These are phyloP conservation scores for Stenoptilia bipunctidactyla DNA, from an alignment of 2,888 invertebrate species.

Conservation along the genomic window DNA sequence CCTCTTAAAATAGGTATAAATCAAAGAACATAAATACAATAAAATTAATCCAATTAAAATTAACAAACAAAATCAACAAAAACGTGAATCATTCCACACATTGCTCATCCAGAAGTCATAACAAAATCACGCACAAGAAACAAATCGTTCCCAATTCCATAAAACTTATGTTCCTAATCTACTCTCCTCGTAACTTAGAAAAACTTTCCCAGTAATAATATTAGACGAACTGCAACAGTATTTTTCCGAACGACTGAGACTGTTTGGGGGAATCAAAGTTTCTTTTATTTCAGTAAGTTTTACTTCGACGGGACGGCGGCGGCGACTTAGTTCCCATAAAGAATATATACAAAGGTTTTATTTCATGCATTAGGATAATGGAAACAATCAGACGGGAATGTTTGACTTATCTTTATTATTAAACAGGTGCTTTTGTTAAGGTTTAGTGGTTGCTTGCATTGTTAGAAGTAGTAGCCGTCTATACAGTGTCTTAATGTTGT, in stretches of 20 bases:
- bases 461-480: too few relatives aligned
- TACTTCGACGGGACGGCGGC: slow-evolving; percentile 24
- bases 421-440: too few relatives aligned
- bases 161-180: slow-evolving; percentile 4
- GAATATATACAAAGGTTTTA: slow-evolving; percentile 58
- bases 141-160: too few relatives aligned
- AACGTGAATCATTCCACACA: too few relatives aligned
- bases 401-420: slow-evolving; percentile 34
- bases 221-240: slow-evolving; percentile 25
- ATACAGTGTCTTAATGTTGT: too few relatives aligned
- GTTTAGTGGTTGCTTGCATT: too few relatives aligned
- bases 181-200: slow-evolving; percentile 20
- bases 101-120: too few relatives aligned
- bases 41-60: too few relatives aligned
- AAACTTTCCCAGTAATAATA: slow-evolving; percentile 25
- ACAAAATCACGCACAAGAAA: too few relatives aligned
- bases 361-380: slow-evolving; percentile 55
- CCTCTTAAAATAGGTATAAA: too few relatives aligned
- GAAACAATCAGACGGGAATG: slow-evolving; percentile 35
- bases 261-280: slow-evolving; percentile 28
- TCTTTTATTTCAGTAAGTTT: slow-evolving; percentile 7
- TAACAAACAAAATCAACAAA: too few relatives aligned
- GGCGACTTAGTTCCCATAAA: slow-evolving; percentile 43
- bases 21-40: too few relatives aligned
- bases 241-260: slow-evolving; percentile 29